phyloP scores from a whole-genome alignment of 2,113 vertebrate genomes.

The Nycticryphes semicollaris region DNA sequence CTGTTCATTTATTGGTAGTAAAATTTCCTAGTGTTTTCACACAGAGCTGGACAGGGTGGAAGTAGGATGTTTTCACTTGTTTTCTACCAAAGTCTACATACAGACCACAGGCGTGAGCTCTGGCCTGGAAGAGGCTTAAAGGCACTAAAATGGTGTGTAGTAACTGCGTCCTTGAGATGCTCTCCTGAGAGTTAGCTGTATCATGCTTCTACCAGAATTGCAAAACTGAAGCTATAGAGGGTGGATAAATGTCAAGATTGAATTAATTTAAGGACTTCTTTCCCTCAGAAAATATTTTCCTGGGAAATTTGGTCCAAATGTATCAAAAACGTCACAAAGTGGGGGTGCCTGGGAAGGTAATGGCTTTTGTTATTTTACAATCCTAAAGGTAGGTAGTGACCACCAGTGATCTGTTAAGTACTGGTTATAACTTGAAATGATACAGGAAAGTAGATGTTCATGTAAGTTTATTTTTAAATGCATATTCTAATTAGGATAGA shows the following conservation, averaged over 20 bases:
- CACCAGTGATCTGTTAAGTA: background rate
- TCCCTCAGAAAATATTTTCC: background rate
- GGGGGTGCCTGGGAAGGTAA: background rate
- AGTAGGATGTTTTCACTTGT: background rate
- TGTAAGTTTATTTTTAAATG: background rate
- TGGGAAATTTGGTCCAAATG: background rate
- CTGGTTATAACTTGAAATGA: background rate
- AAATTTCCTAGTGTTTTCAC: background rate
- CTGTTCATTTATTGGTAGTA: background rate
- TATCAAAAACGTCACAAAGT: background rate
- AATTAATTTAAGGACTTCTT: background rate
- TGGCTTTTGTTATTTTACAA: background rate
- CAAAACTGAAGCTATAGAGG: background rate
- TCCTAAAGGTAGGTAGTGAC: background rate
- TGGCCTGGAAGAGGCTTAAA: background rate
- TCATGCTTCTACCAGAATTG: background rate
- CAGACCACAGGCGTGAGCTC: background rate
- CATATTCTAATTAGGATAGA: background rate
- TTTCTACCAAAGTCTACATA: background rate
- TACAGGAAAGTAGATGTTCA: background rate
- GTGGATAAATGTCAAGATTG: background rate
- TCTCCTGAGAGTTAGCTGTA: background rate
- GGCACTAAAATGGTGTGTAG: background rate
- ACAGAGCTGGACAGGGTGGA: background rate
- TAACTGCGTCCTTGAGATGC: background rate